Base-by-base conservation (phyloP, 1,140 invertebrate species). In the Archegozetes longisetosus region DNA sequence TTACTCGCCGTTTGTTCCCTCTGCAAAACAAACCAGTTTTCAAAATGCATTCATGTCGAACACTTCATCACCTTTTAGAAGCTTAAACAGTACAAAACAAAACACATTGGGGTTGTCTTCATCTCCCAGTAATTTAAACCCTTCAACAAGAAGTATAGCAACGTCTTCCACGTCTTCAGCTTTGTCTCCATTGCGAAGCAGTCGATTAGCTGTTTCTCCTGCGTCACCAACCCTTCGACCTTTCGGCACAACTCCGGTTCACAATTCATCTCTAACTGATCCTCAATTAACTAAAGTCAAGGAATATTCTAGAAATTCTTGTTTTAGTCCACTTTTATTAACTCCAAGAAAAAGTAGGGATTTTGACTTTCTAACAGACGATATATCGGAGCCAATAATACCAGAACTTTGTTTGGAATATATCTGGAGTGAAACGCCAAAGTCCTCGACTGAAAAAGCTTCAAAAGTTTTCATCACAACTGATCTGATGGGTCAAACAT, bases 401-500 rank as follows among this genome's bases (percentile, higher is more conserved):
- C 88, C 88, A 1, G 83, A 86, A 65, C 75, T 91, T 53, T 91
- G 87, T 70, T 74, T 93, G 22, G 88, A 93, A 68, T 83, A 87
- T 66, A 74, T 91, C 20, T 93, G 88, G 88, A 85, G 82, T 0
- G 88, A 92, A 48, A 58, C 61, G 54, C 64, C n/a, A 57, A 63
- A 26, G 62, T 64, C 66, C 13, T 62, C 63, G 1, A 49, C 65
- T 46, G 74, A 75, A 57, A 74, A 80, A 59, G 84, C 88, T 28
- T 78, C 77, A 0, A 87, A 85, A 65, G 84, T 83, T 1, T 90
- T 93, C 66, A 71, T 90, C 25, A 83, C 84, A 50, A 80, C 78
- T 22, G 88, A 94, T 74, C 73, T 90, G 28, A 80, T 88, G 51
- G 84, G 83, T 0, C 86, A 91, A 70, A 79, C 78, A 64, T 92